phyloP scores from a whole-genome alignment of 2,113 vertebrate species.

The Ia io region DNA sequence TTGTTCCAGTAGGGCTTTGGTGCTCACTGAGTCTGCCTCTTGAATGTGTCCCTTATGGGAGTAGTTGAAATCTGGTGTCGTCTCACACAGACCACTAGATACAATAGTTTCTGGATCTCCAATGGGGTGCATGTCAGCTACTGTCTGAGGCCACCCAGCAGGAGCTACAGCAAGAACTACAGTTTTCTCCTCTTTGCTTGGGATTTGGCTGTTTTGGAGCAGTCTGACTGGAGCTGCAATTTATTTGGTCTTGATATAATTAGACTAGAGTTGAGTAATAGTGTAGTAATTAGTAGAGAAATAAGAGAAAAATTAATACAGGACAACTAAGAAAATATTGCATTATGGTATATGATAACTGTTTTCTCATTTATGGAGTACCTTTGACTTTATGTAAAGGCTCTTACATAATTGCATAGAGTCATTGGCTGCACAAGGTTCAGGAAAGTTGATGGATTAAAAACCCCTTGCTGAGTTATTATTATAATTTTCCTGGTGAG shows the following conservation, averaged over 20 bases:
- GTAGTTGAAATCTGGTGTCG: too few species aligned
- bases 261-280: neutral
- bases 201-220: too few species aligned
- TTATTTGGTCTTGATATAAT: neutral
- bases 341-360: accelerated
- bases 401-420: neutral
- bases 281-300: neutral
- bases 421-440: neutral
- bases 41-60: too few species aligned
- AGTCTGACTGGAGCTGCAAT: too few species aligned
- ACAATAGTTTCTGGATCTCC: too few species aligned
- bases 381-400: neutral
- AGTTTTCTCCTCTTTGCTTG: too few species aligned
- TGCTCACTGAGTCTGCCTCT: too few species aligned
- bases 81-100: too few species aligned
- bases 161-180: too few species aligned
- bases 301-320: neutral
- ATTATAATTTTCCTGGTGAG: neutral
- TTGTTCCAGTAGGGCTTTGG: too few species aligned
- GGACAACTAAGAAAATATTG: neutral
- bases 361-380: neutral
- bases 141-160: too few species aligned
- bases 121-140: too few species aligned
- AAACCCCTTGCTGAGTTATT: conserved; percentile 31
- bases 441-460: neutral